Conservation (phyloP, 2,113 vertebrate genomes). For the Dicerorhinus sumatrensis region DNA sequence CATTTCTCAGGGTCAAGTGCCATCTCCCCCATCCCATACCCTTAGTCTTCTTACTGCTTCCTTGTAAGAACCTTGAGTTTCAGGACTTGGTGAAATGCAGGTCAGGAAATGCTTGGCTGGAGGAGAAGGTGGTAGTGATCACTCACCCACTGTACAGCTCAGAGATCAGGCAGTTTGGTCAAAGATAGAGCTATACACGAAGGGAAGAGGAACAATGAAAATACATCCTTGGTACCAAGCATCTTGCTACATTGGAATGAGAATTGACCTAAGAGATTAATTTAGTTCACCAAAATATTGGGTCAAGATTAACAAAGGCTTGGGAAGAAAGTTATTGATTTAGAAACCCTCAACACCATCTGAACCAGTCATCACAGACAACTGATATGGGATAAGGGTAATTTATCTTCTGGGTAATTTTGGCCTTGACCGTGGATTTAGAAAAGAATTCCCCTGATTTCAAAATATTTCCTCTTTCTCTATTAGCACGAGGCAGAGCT, state of each 20-base stretch:
- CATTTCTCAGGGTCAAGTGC: not conserved
- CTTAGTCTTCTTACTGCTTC: not conserved
- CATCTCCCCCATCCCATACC: not conserved
- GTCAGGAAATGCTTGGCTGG: not conserved
- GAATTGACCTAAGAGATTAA: not conserved
- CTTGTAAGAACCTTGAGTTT: not conserved
- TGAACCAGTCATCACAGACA: not conserved
- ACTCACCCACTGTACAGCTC: not conserved
- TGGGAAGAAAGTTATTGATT: not conserved
- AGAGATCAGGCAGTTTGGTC: not conserved
- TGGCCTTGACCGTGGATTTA: not conserved
- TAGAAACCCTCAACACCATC: not conserved
- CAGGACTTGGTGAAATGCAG: not conserved
- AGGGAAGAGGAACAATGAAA: not conserved
- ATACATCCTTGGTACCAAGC: not conserved
- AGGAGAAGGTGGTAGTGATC: not conserved
- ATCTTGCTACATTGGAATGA: not conserved
- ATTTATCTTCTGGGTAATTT: not conserved
- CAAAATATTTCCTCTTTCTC: not conserved
- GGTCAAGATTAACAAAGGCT: not conserved
- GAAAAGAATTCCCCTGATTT: not conserved
- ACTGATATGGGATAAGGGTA: not conserved
- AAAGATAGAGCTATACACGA: not conserved
- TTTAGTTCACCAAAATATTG: not conserved
- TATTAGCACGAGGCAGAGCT: not conserved